Percentiles rank a stretch among this genome's conserved stretches.
Evolutionary conservation across 2,888 invertebrate species (phyloP).

Genomic region (Scaptomyza reducta): DNA sequence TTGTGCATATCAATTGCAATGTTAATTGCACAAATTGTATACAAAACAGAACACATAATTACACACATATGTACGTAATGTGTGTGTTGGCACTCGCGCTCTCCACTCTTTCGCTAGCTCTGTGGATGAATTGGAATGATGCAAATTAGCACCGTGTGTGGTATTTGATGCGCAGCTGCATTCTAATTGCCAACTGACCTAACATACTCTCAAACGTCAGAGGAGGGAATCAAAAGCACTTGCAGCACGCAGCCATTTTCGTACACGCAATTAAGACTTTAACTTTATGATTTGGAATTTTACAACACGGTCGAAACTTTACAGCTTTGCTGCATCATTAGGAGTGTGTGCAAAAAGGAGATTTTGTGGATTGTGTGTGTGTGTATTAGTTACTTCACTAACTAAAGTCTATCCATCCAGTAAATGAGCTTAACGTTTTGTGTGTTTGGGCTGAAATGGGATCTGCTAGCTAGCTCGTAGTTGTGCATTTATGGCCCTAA

Average conservation of each 20-base stretch:
- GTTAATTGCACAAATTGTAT: constrained; percentile 42
- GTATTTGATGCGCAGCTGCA: constrained; percentile 29
- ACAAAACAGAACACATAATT: not conserved
- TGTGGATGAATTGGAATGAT: constrained; percentile 27
- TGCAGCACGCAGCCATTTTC: not conserved
- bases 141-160: constrained; percentile 42
- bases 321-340: not conserved
- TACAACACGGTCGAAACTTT: constrained; percentile 22
- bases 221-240: not conserved
- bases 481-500: constrained; percentile 8
- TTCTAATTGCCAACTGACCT: constrained; percentile 36
- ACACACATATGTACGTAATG: not conserved
- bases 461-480: constrained; percentile 13
- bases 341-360: not conserved
- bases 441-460: constrained; percentile 1
- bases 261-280: constrained; percentile 51
- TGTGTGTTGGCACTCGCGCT: not conserved
- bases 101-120: not conserved
- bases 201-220: not conserved
- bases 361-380: not conserved
- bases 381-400: constrained; percentile 11
- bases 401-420: constrained; percentile 11
- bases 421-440: constrained; percentile 32
- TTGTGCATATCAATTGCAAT: constrained; percentile 31
- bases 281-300: constrained; percentile 37